phyloP scores from a whole-genome alignment of 2,888 invertebrate genomes.

The Yponomeuta cagnagella region DNA sequence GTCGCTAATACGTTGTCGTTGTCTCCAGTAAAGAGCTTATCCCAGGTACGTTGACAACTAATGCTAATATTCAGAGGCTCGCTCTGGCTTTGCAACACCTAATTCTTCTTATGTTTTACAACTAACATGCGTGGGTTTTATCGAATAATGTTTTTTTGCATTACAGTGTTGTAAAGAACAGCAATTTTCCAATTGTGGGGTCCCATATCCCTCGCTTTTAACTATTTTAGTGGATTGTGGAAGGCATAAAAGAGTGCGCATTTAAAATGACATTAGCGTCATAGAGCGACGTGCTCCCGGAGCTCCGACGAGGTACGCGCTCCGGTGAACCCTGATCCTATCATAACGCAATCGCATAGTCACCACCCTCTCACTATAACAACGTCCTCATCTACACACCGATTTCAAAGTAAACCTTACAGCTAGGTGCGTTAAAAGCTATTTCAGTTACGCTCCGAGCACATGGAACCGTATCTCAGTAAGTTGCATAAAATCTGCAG shows the following conservation, averaged over 20 bases:
- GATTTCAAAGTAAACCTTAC: conserved; percentile 37
- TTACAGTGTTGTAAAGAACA: background rate
- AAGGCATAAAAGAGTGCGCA: conserved; percentile 20
- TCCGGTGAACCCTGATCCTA: conserved; percentile 69
- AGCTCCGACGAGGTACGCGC: conserved; percentile 40
- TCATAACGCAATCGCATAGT: conserved; percentile 73
- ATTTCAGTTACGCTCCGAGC: conserved; percentile 19
- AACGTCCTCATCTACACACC: conserved; percentile 32
- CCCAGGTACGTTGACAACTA: too few relatives aligned
- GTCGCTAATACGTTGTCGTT: too few relatives aligned
- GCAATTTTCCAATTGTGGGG: background rate
- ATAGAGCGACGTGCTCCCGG: conserved; percentile 38
- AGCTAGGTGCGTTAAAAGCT: conserved; percentile 19
- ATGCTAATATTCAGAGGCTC: too few relatives aligned
- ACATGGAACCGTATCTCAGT: conserved; percentile 33
- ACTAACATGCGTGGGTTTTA: background rate
- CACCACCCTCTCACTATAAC: conserved; percentile 32
- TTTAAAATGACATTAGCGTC: conserved; percentile 61
- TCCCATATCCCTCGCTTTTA: too few relatives aligned
- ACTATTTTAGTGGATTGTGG: background rate
- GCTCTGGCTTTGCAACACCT: too few relatives aligned
- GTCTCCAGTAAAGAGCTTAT: too few relatives aligned
- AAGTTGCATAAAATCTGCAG: conserved; percentile 34
- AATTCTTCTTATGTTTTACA: too few relatives aligned
- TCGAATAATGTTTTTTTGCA: background rate